A percentile compares a stretch with the other conserved stretches of the same genome.
Evolutionary conservation across 1,140 invertebrate species (phyloP).

Genomic region (Nephotettix cincticeps): DNA sequence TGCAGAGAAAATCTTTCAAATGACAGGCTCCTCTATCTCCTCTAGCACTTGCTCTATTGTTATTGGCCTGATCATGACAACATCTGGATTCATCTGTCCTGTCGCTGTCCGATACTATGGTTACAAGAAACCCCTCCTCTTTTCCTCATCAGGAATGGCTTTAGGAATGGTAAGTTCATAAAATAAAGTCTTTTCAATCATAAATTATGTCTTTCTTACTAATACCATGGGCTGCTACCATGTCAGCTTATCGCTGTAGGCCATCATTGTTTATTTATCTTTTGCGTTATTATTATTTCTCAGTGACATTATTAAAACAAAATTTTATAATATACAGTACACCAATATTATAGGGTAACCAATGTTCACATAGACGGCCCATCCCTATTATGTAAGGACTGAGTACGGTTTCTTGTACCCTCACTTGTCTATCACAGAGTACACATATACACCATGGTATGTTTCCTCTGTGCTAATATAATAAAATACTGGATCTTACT

Average conservation of each 20-base stretch:
- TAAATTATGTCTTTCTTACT: background rate
- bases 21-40: background rate
- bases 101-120: background rate
- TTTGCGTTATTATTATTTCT: background rate
- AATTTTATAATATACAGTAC: background rate
- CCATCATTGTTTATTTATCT: background rate
- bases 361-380: background rate
- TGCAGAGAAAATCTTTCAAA: background rate
- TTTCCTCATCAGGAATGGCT: background rate
- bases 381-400: too few species aligned
- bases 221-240: background rate
- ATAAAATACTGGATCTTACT: too few species aligned
- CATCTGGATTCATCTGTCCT: background rate
- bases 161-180: slow-evolving; percentile 14
- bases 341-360: background rate
- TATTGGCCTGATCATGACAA: background rate
- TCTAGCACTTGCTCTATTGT: background rate
- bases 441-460: too few species aligned
- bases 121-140: background rate
- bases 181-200: background rate
- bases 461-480: too few species aligned
- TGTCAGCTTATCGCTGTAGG: background rate
- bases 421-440: too few species aligned
- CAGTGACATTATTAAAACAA: background rate
- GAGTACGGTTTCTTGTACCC: too few species aligned